Percentiles rank a stretch among this genome's conserved stretches.
Evolutionary conservation across 1,140 invertebrate species (phyloP).

Genomic region (Drosophila kanapiae): DNA sequence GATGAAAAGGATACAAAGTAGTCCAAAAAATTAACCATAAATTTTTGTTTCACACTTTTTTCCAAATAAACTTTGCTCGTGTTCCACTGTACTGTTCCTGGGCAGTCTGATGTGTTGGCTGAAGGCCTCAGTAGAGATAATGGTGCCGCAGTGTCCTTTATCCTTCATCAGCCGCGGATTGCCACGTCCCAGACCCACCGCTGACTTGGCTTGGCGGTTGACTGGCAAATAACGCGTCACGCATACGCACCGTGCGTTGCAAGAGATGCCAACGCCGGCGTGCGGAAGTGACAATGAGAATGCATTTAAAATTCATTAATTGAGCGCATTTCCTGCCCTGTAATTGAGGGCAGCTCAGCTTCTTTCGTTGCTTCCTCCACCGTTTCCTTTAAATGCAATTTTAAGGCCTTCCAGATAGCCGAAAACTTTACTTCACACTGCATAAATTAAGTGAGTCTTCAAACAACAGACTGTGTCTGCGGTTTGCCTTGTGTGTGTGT

Average conservation of each 20-base stretch:
- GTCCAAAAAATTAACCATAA: not conserved
- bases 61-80: conserved; percentile 2
- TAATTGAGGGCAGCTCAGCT: conserved; percentile 44
- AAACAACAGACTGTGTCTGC: conserved; percentile 49
- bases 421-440: conserved; percentile 69
- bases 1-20: conserved; percentile 18
- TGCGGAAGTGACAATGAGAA: conserved; percentile 69
- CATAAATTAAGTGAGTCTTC: conserved; percentile 79
- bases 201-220: conserved; percentile 59
- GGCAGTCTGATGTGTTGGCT: conserved; percentile 37
- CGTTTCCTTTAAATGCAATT: conserved; percentile 22
- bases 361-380: not conserved
- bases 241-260: conserved; percentile 63
- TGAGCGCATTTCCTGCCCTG: conserved; percentile 67
- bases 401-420: conserved; percentile 29
- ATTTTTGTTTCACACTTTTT: not conserved
- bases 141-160: conserved; percentile 56
- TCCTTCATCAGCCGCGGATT: conserved; percentile 55
- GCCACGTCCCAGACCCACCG: conserved; percentile 11
- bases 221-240: conserved; percentile 72
- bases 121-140: conserved; percentile 58
- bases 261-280: not conserved
- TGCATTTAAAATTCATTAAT: conserved; percentile 82
- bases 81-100: conserved; percentile 25
- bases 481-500: conserved; percentile 31